These are phyloP conservation scores for Apamea crenata DNA, from an alignment of 2,888 invertebrate species.

Conservation along the genomic window DNA sequence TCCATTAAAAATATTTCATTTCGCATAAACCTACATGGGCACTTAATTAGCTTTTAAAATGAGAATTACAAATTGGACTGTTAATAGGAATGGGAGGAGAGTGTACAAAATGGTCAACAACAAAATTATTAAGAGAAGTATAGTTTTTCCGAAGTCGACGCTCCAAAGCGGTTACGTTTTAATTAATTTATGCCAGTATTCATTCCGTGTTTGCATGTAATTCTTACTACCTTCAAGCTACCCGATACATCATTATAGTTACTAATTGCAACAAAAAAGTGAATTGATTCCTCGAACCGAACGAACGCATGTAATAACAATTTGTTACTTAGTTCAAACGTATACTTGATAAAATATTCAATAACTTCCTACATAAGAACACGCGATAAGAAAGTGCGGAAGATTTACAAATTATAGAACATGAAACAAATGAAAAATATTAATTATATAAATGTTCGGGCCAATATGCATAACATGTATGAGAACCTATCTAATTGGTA, in stretches of 20 bases:
- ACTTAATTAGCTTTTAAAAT: too few species aligned
- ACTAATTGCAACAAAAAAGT: constrained; percentile 25
- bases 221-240: background rate
- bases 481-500: background rate
- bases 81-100: too few species aligned
- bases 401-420: constrained; percentile 22
- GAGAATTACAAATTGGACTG: too few species aligned
- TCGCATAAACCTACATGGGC: too few species aligned
- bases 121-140: background rate
- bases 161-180: background rate
- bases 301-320: constrained; percentile 13
- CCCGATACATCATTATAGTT: background rate
- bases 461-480: background rate
- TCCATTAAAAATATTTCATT: too few species aligned
- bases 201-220: constrained; percentile 9
- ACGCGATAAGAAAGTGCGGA: constrained; percentile 56
- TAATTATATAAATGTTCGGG: background rate
- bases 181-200: background rate
- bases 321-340: constrained; percentile 48
- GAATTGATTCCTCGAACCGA: constrained; percentile 31
- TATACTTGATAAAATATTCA: constrained; percentile 61
- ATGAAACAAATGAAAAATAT: constrained; percentile 25
- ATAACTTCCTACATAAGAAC: constrained; percentile 48
- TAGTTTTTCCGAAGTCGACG: background rate
- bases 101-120: too few species aligned